Conservation (phyloP, 2,113 vertebrate genomes). For the Columbina picui region DNA sequence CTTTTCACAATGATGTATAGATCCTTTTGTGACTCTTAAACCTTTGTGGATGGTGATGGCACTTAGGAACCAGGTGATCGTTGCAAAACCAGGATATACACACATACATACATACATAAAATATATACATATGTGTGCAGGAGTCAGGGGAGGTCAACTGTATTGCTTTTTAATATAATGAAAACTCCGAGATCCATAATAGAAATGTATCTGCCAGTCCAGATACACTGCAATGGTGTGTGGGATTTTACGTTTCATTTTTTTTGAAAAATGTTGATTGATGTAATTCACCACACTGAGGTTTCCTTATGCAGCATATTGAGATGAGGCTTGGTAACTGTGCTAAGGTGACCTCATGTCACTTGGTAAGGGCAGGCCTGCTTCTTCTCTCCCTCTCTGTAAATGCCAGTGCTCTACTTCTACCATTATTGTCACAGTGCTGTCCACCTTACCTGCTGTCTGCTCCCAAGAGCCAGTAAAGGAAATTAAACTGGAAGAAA, state of each 20-base stretch:
- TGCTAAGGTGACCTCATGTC: background rate
- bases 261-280: background rate
- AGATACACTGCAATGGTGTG: accelerated
- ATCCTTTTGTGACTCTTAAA: background rate
- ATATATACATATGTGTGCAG: accelerated
- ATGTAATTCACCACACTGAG: background rate
- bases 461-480: background rate
- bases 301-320: background rate
- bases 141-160: accelerated
- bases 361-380: background rate
- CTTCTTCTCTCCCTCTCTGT: background rate
- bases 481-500: background rate
- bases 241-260: background rate
- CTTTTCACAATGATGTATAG: background rate
- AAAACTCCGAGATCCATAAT: background rate
- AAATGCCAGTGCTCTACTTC: background rate
- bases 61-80: background rate
- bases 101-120: too few species aligned
- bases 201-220: background rate
- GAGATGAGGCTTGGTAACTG: background rate
- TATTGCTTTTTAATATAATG: background rate
- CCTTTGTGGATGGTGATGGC: background rate
- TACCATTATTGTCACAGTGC: background rate
- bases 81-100: background rate
- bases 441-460: background rate